phyloP scores from a whole-genome alignment of 2,888 invertebrate species.

The Rhaphigaster nebulosa region DNA sequence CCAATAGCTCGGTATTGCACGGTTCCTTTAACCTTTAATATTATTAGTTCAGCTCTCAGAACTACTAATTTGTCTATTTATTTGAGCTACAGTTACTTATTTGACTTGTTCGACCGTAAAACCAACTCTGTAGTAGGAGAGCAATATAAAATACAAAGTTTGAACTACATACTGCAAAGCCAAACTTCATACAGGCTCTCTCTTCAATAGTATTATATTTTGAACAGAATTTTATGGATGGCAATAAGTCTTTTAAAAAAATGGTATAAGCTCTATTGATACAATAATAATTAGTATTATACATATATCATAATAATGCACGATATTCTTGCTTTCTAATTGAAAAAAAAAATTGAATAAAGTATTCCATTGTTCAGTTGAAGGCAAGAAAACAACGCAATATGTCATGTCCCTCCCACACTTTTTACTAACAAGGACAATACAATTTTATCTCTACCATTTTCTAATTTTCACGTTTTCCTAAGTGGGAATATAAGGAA shows the following conservation, averaged over 20 bases:
- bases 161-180: not conserved
- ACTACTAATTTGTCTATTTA: not conserved
- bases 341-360: too few relatives aligned
- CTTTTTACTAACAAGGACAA: not conserved
- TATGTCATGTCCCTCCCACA: not conserved
- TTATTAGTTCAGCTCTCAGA: not conserved
- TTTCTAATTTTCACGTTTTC: slow-evolving; percentile 18
- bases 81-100: not conserved
- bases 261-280: too few relatives aligned
- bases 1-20: not conserved
- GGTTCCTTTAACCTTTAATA: not conserved
- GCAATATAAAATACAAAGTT: not conserved
- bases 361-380: too few relatives aligned
- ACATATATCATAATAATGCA: too few relatives aligned
- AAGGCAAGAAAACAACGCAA: not conserved
- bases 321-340: too few relatives aligned
- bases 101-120: not conserved
- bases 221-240: too few relatives aligned
- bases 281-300: too few relatives aligned
- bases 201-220: too few relatives aligned
- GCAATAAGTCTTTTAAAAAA: too few relatives aligned
- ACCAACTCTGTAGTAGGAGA: not conserved
- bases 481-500: not conserved
- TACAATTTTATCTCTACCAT: slow-evolving; percentile 12
- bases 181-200: not conserved